A percentile compares a stretch with the other conserved stretches of the same genome.
phyloP scores from a whole-genome alignment of 2,797 vertebrate species.

The Coluber constrictor region DNA sequence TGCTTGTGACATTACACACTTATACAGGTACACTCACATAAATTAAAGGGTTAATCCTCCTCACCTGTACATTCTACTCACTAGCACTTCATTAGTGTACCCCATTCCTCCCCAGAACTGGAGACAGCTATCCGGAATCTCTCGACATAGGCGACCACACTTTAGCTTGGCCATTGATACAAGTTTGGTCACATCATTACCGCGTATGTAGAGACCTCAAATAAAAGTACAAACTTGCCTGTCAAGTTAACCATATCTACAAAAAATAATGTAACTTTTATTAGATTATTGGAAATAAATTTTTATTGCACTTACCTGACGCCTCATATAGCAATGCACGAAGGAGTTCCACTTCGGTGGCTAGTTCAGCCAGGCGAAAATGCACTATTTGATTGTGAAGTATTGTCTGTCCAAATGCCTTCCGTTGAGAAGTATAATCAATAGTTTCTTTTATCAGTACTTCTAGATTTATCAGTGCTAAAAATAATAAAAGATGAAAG shows the following conservation, averaged over 20 bases:
- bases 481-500: constrained; percentile 1
- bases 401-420: constrained; percentile 76
- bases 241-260: not conserved
- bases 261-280: not conserved
- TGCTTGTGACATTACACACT: not conserved
- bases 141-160: constrained; percentile 76
- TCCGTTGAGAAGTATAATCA: constrained; percentile 78
- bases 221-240: not conserved
- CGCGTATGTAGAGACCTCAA: constrained; percentile 80
- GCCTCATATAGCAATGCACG: constrained; percentile 77
- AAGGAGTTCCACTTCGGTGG: constrained; percentile 84
- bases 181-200: constrained; percentile 84
- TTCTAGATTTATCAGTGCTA: constrained; percentile 79
- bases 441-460: constrained; percentile 79
- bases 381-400: constrained; percentile 82
- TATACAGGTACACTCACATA: not conserved
- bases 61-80: constrained; percentile 89
- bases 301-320: constrained; percentile 67
- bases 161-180: constrained; percentile 90
- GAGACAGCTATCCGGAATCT: constrained; percentile 82
- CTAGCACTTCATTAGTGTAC: constrained; percentile 81
- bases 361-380: constrained; percentile 84
- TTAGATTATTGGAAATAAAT: not conserved
- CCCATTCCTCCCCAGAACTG: constrained; percentile 94
- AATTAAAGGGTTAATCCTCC: constrained; percentile 12